Base-by-base conservation (phyloP, 2,797 vertebrate species). In the Gambusia yucatana region DNA sequence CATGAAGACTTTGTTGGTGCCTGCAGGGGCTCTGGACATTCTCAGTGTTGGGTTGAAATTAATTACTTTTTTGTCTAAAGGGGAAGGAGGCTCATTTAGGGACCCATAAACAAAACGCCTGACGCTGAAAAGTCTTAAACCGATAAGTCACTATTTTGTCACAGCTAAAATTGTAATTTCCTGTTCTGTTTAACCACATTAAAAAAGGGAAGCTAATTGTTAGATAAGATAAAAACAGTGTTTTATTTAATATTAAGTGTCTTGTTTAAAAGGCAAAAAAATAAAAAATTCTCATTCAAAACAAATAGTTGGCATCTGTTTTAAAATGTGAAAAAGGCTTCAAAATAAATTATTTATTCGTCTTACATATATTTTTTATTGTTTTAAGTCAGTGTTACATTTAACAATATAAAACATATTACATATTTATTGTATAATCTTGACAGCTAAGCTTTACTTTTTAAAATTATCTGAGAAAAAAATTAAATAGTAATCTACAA, bases 1-100 rank as follows among this genome's bases (percentile, higher is more conserved):
- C 39, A 50, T 75, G 43, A 78, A 61, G 69, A 74, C 67, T 55
- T 52, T 82, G 47, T 80, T 30, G 25, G 73, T 73, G 43, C 79
- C 78, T 79, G 61, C 72, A 47, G 61, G 67, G 52, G 59, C 43
- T 73, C 75, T 57, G 73, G 76, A 71, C 74, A 28, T 61, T 72
- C 48, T 84, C 39, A 4, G 47, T 73, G 50, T 72, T 57, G 0
- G 30, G 41, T 65, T 69, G 14, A 36, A 55, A 77, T 80, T 75
- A 77, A 78, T 33, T 57, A 76, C 75, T 79, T 63, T 13, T 30
- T 46, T 50, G 65, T 55, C 41, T 43, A 69, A n/a, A 69, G 10
- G 39, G 47, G 52, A 4, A 9, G 25, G 11, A 20, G 46, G 55
- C 81, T 52, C 36, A 43, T 77, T 55, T 77, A 13, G 6, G 28